These are phyloP conservation scores for Papilio glaucus DNA, from an alignment of 1,140 invertebrate genomes.

Conservation along the genomic window DNA sequence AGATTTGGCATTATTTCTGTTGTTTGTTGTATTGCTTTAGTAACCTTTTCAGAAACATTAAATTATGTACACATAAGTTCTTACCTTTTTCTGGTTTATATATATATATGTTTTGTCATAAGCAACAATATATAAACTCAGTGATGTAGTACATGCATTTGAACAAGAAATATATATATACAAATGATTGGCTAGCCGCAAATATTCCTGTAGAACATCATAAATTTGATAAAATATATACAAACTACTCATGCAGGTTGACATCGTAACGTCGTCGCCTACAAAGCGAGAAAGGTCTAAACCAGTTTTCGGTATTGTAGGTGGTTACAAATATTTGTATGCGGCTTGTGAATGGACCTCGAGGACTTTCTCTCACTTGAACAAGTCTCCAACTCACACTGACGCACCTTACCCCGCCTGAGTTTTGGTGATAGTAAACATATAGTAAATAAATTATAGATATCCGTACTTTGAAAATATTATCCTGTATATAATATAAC, in stretches of 20 bases:
- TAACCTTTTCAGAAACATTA: too few relatives aligned
- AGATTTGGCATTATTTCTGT: too few relatives aligned
- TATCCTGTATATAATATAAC: background rate
- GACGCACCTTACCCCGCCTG: conserved; percentile 37
- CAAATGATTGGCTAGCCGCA: background rate
- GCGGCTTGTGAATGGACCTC: conserved; percentile 77
- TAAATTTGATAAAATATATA: conserved; percentile 25
- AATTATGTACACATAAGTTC: too few relatives aligned
- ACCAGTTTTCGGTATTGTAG: conserved; percentile 78
- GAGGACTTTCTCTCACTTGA: conserved; percentile 75
- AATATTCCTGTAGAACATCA: background rate
- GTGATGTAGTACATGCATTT: background rate
- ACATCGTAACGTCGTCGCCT: conserved; percentile 47
- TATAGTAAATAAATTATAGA: conserved; percentile 23
- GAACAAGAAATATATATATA: background rate
- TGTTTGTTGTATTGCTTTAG: too few relatives aligned
- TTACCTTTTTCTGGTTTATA: too few relatives aligned
- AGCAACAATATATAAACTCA: too few relatives aligned
- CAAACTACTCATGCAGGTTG: conserved; percentile 24
- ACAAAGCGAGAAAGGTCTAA: conserved; percentile 73
- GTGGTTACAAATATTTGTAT: conserved; percentile 81
- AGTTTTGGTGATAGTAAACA: conserved; percentile 22
- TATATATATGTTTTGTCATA: too few relatives aligned
- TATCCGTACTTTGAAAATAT: background rate
- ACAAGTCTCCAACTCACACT: conserved; percentile 66